Percentiles rank a stretch among this genome's conserved stretches.
Evolutionary conservation across 2,888 invertebrate genomes (phyloP).

Genomic region (Agrotis exclamationis): DNA sequence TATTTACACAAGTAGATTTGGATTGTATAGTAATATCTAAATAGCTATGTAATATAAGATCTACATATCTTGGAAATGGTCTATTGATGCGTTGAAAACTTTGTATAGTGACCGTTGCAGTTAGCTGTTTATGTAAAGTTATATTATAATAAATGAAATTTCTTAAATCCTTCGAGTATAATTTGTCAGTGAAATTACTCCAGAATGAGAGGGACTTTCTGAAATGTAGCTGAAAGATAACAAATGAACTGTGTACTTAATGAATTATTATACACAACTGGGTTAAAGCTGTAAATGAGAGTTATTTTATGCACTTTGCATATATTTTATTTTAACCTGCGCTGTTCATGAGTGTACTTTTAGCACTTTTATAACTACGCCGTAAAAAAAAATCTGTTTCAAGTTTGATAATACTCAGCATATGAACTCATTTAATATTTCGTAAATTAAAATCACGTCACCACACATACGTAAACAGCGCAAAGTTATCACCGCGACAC

Average conservation of each 20-base stretch:
- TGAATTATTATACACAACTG: constrained; percentile 43
- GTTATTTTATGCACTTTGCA: constrained; percentile 19
- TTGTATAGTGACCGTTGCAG: constrained; percentile 78
- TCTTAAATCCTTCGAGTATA: constrained; percentile 68
- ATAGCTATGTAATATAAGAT: constrained; percentile 37
- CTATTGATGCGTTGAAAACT: constrained; percentile 55
- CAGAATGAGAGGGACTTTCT: constrained; percentile 35
- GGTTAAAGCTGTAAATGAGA: constrained; percentile 30
- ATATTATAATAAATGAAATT: constrained; percentile 82
- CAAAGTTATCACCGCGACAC: constrained; percentile 60
- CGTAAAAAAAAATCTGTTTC: background rate
- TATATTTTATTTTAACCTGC: constrained; percentile 11
- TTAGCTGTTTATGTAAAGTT: constrained; percentile 86
- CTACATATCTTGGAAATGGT: constrained; percentile 66
- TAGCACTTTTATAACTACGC: background rate
- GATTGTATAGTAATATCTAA: constrained; percentile 16
- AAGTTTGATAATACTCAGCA: background rate
- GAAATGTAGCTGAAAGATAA: constrained; percentile 47
- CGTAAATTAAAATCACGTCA: constrained; percentile 1
- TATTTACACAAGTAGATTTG: constrained; percentile 40
- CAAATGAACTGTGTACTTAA: constrained; percentile 41
- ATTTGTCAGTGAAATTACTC: constrained; percentile 48
- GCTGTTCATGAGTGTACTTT: background rate
- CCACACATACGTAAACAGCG: constrained; percentile 36
- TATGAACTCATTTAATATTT: too few relatives aligned